Evolutionary conservation across 2,113 vertebrate genomes (phyloP), one percentile per base, ranked within the genome.

Genomic region (Camelus dromedarius): DNA sequence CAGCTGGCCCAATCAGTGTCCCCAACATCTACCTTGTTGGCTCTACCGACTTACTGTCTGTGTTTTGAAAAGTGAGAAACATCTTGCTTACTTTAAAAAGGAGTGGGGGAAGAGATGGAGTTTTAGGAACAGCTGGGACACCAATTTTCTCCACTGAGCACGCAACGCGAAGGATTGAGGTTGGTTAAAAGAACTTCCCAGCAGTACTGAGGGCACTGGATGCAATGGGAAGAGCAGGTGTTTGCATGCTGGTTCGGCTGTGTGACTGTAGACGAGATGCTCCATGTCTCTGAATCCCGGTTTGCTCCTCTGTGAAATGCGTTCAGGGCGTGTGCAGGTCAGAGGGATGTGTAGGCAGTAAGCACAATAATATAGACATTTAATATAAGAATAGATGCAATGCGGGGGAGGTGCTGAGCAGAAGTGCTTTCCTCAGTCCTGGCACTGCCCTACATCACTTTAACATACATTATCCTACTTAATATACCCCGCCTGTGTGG

Each of bases 251-350:
- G 32, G 11, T 28, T 26, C 26, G 30, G 26, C 35, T 11, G 46
- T 69, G 30, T 35, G 5, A 62, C 20, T 10, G 1, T 3, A 42
- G 28, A n/a, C 30, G 26, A 67, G 62, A 76, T 22, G 30, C 24
- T 30, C 19, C 9, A 8, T 13, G 26, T 85, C 35, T 91, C 46
- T 24, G 91, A 30, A 35, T 46, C 88, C 95, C 35, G 42, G 69
- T 84, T 87, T 92, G 69, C 24, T 64, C 52, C 46, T 73, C 81
- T 16, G n/a, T 75, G 35, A 96, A 90, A 83, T 42, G 69, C n/a
- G 56, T 38, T 92, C 35, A 62, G 67, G 69, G 52, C 24, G n/a
- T 6, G 5, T 14, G 14, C 19, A 30, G 26, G 60, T 60, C 28
- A 48, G 28, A 35, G 26, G 58, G 19, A 35, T 50, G 22, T 76